Evolutionary conservation across 2,888 invertebrate species (phyloP), one percentile per base, ranked within the genome.

Genomic region (Notodonta dromedarius): DNA sequence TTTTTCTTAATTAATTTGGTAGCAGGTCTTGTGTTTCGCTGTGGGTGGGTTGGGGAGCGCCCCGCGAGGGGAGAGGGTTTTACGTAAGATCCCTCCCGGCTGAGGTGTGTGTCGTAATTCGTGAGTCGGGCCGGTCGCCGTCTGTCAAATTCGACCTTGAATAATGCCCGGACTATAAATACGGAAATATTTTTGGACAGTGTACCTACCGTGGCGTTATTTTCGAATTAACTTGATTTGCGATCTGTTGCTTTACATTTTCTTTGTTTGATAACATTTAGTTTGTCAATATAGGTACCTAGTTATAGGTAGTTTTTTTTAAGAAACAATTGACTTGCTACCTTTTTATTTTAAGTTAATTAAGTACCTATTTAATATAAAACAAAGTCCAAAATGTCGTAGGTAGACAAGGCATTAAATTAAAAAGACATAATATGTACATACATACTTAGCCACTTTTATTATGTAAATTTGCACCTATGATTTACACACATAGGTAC

Each of bases 141-240:
- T 87, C 90, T 90, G 88, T 90, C 91, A 89, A 85, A 79, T 71
- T 60, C 83, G 91, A 90, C 93, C 91, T 93, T 92, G 93, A 90
- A 87, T 80, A 82, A 81, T 80, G 84, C 81, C 83, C 85, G 80
- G 80, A 88, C 89, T 91, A 89, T 87, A 88, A 88, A 90, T 90
- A 92, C 91, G 91, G 92, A 91, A 91, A 91, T 87, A 91, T 91
- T 90, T 90, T 88, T 80, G 85, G 84, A 77, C 82, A 79, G 71
- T 78, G 76, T 84, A 78, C 77, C 76, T 84, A 78, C 77, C 76
- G 79, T 79, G 83, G 78, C 76, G 81, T 71, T 82, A 79, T 80
- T 84, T 80, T 81, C 74, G 76, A 79, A 82, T 82, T 80, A 74
- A 76, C 76, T 82, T 87, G 77, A 83, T 84, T 85, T 84, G 78